A percentile compares a stretch with the other conserved stretches of the same genome.
phyloP scores from a whole-genome alignment of 2,797 vertebrate species.

The Falco novaeseelandiae region DNA sequence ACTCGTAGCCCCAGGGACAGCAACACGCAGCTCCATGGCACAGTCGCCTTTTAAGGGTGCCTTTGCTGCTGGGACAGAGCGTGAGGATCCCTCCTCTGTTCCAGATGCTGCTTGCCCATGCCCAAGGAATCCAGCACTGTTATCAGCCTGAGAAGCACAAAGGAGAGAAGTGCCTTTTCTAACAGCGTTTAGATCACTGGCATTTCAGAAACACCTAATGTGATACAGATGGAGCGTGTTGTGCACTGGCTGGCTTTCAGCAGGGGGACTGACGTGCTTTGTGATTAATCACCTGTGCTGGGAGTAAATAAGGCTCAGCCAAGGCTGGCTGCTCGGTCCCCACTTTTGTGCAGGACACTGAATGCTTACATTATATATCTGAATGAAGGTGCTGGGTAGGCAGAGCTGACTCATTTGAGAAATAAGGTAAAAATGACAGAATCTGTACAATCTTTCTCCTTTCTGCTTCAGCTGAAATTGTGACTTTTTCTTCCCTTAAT shows the following conservation, averaged over 20 bases:
- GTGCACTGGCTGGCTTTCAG: constrained; percentile 56
- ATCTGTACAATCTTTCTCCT: neutral
- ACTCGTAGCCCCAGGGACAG: neutral
- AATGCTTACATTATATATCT: neutral
- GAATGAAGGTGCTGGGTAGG: neutral
- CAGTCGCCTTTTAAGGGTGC: neutral
- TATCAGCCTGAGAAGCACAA: constrained; percentile 45
- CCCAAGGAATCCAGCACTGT: constrained; percentile 36
- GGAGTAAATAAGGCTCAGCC: neutral
- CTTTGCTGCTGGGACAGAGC: neutral
- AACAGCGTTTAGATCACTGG: constrained; percentile 48
- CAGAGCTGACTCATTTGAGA: neutral
- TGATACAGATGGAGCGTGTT: constrained; percentile 62
- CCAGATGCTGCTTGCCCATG: neutral
- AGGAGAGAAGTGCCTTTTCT: constrained; percentile 27
- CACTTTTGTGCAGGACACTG: neutral
- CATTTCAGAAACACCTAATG: constrained; percentile 67
- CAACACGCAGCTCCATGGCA: neutral
- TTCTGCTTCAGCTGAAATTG: neutral
- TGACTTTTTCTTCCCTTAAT: neutral
- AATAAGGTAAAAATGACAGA: neutral
- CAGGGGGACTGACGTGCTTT: neutral
- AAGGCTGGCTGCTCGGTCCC: neutral
- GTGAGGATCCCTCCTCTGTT: neutral
- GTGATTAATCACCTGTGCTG: constrained; percentile 73